Base-by-base conservation (phyloP, 2,113 vertebrate genomes). In the Sceloporus tristichus region DNA sequence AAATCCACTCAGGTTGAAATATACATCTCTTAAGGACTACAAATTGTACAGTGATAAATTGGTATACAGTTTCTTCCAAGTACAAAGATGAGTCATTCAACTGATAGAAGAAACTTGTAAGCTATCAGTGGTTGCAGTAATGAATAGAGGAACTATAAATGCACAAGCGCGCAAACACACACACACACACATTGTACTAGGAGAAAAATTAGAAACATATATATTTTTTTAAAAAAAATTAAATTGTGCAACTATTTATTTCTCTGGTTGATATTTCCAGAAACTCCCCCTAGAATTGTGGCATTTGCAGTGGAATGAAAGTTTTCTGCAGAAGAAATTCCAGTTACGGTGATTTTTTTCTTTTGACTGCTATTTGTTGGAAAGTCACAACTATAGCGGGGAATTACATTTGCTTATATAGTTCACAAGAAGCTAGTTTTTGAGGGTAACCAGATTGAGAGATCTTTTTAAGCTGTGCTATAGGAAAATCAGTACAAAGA, bases 231-330 rank as follows among this genome's bases (percentile, higher is more conserved):
- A 90, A 84, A 92, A 73, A 0, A 2, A 14, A 34, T 13, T 2
- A 78, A 16, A 62, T 25, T 71, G n/a, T 38, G 88, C 11, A 85
- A 92, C 89, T 25, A 3, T 5, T 75, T 13, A 70, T 88, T 83
- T 84, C 0, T n/a, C 48, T 68, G 87, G 93, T 91, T 92, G 87
- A 23, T 84, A 0, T 92, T 95, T 93, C 90, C 92, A 92, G 68
- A 59, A 85, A 91, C 89, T 92, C 92, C 86, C 95, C 92, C 90
- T 95, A 89, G 92, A 34, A 34, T 34, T 34, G 34, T 62, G 59
- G 48, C 38, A 9, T 21, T 0, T 82, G 16, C 3, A 5, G 70
- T 71, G 0, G 65, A 23, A 13, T 81, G 25, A 87, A 56, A n/a
- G 65, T 87, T 73, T 90, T 75, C 79, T 80, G 48, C 29, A 54